Evolutionary conservation across 2,113 vertebrate species (phyloP), one percentile per base, ranked within the genome.

Genomic region (Rhombomys opimus): DNA sequence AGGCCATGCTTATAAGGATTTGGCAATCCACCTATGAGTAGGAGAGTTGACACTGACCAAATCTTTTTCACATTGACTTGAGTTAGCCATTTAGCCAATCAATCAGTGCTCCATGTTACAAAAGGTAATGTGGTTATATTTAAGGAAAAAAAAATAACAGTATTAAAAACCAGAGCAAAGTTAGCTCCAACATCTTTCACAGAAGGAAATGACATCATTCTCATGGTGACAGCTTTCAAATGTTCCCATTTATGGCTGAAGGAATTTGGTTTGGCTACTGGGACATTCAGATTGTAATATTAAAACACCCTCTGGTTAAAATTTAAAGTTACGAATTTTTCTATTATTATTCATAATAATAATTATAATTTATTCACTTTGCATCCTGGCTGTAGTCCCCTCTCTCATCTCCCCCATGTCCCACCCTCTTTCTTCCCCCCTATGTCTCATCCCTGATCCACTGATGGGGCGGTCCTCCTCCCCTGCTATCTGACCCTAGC

Each of bases 61-160:
- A 96, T 85, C 15, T 7, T 25, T 18, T 89, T 87, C 68, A n/a
- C 38, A 7, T 23, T 86, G 12, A 87, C 90, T 77, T 77, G 30
- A 80, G 23, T 68, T 70, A 15, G 92, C 4, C 50, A 61, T 92
- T 46, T 54, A 91, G 46, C 85, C 75, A 91, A 73, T 22, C 11
- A 65, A 50, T 95, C 73, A 32, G 23, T 27, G 7, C 32, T 38
- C 35, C 35, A 15, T 14, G 32, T 65, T 70, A 81, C 57, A 54
- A 54, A 77, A 90, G 18, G 63, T 27, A 93, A 27, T 95, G 72
- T 59, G 90, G 12, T 35, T 86, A 20, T 50, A 27, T 96, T 93
- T 38, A 73, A 73, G 72, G 38, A 11, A 73, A 73, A 72, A 92
- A 88, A 72, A 30, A 89, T 41, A 11, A 95, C 73, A 93, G 59